Conservation (phyloP, 2,888 invertebrate genomes). For the Morinoia aosen region DNA sequence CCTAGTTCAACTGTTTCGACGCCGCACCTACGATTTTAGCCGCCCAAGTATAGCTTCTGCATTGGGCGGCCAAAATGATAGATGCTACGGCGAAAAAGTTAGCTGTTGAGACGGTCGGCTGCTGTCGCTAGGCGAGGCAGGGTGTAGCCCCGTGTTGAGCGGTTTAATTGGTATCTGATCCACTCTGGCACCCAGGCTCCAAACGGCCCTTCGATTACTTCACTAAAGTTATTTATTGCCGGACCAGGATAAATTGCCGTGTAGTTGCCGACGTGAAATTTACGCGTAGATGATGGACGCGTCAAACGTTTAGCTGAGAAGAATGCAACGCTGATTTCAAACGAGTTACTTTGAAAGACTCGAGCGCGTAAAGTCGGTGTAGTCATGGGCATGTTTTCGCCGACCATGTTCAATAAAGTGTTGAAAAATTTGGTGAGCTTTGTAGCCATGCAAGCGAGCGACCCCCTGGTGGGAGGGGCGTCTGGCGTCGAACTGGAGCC, state of each 20-base stretch:
- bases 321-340: not conserved
- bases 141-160: not conserved
- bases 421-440: not conserved
- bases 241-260: conserved; percentile 33
- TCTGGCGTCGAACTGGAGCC: conserved; percentile 50
- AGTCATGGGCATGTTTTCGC: not conserved
- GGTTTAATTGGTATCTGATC: conserved; percentile 25
- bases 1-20: too few relatives aligned
- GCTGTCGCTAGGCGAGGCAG: not conserved
- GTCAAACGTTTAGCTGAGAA: not conserved
- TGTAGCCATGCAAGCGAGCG: conserved; percentile 10
- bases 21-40: too few relatives aligned
- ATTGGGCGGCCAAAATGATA: too few relatives aligned
- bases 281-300: conserved; percentile 30
- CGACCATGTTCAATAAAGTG: conserved; percentile 12
- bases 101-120: not conserved
- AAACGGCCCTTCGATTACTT: conserved; percentile 26
- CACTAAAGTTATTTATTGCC: conserved; percentile 33
- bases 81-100: too few relatives aligned
- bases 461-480: not conserved
- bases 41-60: too few relatives aligned
- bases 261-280: conserved; percentile 16
- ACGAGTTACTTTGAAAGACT: conserved; percentile 3
- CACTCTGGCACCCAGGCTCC: conserved; percentile 12
- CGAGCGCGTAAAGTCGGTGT: not conserved